Conservation (phyloP, 2,113 vertebrate genomes). For the Corydoras sp. region DNA sequence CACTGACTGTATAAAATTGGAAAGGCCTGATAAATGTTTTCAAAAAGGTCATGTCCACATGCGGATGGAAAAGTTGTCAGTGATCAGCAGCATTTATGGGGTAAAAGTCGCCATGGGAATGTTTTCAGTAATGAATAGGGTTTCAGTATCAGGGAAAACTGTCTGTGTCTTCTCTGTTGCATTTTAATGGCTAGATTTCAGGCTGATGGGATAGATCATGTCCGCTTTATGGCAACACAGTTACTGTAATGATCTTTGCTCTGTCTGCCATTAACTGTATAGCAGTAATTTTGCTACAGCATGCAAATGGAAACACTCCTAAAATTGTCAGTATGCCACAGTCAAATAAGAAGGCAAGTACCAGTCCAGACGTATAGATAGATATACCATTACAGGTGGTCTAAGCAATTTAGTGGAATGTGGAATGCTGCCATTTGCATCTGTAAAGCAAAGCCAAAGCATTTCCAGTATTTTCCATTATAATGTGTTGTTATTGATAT, state of each 20-base stretch:
- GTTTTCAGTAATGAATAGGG: conserved; percentile 29
- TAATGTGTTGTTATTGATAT: no score
- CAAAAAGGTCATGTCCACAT: conserved; percentile 23
- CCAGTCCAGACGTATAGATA: conserved; percentile 7
- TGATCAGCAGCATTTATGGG: conserved; percentile 9
- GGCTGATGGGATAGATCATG: conserved; percentile 8
- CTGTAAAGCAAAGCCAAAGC: no score
- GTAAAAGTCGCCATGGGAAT: conserved; percentile 16
- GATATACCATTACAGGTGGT: not conserved
- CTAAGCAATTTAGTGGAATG: no score
- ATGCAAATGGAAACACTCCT: not conserved
- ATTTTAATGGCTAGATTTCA: conserved; percentile 15
- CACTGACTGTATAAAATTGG: conserved; percentile 26
- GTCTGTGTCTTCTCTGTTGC: conserved; percentile 8
- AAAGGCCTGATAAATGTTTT: conserved; percentile 24
- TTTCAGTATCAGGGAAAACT: not conserved
- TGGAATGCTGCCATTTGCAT: no score
- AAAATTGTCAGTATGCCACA: not conserved
- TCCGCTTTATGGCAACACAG: conserved; percentile 9
- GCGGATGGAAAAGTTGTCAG: conserved; percentile 18
- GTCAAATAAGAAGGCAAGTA: not conserved
- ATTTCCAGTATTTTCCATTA: no score
- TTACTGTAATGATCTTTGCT: not conserved
- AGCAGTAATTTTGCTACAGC: not conserved
- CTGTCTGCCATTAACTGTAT: conserved; percentile 1